phyloP scores from a whole-genome alignment of 2,888 invertebrate species.

The Celastrina argiolus region DNA sequence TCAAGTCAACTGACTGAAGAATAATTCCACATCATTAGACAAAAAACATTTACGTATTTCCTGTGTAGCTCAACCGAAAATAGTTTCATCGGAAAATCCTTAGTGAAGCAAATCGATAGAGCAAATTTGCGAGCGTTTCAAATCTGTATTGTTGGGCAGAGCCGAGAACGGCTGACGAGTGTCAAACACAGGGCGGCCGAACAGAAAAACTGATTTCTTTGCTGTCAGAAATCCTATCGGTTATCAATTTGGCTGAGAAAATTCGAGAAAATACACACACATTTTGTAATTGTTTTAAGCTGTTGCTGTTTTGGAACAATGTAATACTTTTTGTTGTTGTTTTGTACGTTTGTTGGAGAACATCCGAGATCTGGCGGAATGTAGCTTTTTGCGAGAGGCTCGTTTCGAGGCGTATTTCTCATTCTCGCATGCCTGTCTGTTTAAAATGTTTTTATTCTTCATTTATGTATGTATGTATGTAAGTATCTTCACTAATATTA shows the following conservation, averaged over 20 bases:
- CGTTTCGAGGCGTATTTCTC: too few relatives aligned
- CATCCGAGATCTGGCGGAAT: too few relatives aligned
- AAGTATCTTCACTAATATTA: too few relatives aligned
- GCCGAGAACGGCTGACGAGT: neutral
- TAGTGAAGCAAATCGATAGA: neutral
- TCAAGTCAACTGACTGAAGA: too few relatives aligned
- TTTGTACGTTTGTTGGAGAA: too few relatives aligned
- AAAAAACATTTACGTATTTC: neutral
- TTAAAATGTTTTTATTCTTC: too few relatives aligned
- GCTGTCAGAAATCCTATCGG: slow-evolving; percentile 16
- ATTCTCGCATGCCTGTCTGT: too few relatives aligned
- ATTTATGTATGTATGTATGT: too few relatives aligned
- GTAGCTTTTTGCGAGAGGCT: too few relatives aligned
- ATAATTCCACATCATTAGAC: neutral
- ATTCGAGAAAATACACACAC: neutral
- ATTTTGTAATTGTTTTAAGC: neutral
- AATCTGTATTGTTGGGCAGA: neutral
- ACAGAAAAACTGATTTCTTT: slow-evolving; percentile 18
- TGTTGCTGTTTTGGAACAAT: too few relatives aligned
- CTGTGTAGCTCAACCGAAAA: neutral
- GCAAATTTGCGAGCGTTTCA: slow-evolving; percentile 8
- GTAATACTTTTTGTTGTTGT: too few relatives aligned
- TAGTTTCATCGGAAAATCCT: slow-evolving; percentile 3
- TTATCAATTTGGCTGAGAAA: neutral
- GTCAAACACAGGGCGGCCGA: slow-evolving; percentile 10